A percentile compares a stretch with the other conserved stretches of the same genome.
These are phyloP conservation scores for Gallinago paraguaiae DNA, from an alignment of 2,113 vertebrate species.

Conservation along the genomic window DNA sequence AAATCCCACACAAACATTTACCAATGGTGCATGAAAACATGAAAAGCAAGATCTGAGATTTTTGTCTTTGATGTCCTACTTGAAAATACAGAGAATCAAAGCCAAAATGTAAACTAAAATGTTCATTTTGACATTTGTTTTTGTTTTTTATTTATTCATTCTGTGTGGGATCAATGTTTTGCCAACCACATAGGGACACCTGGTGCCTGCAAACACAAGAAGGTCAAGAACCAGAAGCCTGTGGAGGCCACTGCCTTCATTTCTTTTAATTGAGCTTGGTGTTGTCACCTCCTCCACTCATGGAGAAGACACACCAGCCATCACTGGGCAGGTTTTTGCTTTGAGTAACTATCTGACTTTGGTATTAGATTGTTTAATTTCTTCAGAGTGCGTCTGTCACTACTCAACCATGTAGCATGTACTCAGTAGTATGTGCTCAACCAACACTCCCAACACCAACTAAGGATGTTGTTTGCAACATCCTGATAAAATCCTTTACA, in stretches of 20 bases:
- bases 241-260: rapidly evolving
- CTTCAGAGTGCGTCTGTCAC: background rate
- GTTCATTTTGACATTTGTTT: background rate
- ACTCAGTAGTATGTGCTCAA: background rate
- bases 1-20: background rate
- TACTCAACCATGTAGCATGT: rapidly evolving
- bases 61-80: background rate
- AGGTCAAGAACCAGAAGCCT: background rate
- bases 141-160: background rate
- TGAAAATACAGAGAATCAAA: background rate
- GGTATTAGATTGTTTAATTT: background rate
- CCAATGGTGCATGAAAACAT: background rate
- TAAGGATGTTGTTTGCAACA: background rate
- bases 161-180: background rate
- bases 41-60: background rate
- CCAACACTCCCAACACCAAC: background rate
- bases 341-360: background rate
- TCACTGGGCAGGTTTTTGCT: background rate
- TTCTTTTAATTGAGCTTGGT: background rate
- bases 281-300: background rate
- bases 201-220: background rate
- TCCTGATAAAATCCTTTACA: background rate
- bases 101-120: background rate
- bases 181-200: background rate
- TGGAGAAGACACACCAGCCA: background rate